phyloP scores from a whole-genome alignment of 2,888 invertebrate species.

The Meteorus cinctellus region DNA sequence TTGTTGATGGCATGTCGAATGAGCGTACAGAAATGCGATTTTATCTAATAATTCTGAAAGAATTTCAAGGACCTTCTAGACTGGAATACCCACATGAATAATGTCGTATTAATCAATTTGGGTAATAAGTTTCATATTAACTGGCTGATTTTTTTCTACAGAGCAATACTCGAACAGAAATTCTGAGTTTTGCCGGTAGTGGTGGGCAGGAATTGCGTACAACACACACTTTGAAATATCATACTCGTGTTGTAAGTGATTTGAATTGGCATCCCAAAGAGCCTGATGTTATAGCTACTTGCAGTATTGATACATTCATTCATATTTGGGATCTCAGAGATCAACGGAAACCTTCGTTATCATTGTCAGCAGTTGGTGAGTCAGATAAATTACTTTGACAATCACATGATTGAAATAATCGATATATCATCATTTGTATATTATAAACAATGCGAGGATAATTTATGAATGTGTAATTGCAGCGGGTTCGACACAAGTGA shows the following conservation, averaged over 20 bases:
- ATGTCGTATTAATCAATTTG: too few relatives aligned
- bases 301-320: conserved; percentile 94
- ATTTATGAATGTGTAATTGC: conserved; percentile 49
- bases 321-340: conserved; percentile 95
- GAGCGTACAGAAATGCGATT: too few relatives aligned
- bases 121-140: not conserved
- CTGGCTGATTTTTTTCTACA: conserved; percentile 66
- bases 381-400: not conserved
- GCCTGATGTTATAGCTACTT: conserved; percentile 86
- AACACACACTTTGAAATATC: conserved; percentile 83
- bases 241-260: conserved; percentile 91
- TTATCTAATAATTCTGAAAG: too few relatives aligned
- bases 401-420: not conserved
- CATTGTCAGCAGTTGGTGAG: conserved; percentile 91
- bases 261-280: conserved; percentile 92
- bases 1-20: too few relatives aligned
- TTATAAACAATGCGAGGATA: not conserved
- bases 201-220: conserved; percentile 78
- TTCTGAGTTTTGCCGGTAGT: conserved; percentile 85
- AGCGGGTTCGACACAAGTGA: conserved; percentile 94
- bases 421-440: not conserved
- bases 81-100: too few relatives aligned
- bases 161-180: conserved; percentile 92
- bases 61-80: too few relatives aligned
- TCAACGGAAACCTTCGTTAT: conserved; percentile 86